Evolutionary conservation across 2,888 invertebrate genomes (phyloP), one percentile per base, ranked within the genome.

Genomic region (Conchocele bisecta): DNA sequence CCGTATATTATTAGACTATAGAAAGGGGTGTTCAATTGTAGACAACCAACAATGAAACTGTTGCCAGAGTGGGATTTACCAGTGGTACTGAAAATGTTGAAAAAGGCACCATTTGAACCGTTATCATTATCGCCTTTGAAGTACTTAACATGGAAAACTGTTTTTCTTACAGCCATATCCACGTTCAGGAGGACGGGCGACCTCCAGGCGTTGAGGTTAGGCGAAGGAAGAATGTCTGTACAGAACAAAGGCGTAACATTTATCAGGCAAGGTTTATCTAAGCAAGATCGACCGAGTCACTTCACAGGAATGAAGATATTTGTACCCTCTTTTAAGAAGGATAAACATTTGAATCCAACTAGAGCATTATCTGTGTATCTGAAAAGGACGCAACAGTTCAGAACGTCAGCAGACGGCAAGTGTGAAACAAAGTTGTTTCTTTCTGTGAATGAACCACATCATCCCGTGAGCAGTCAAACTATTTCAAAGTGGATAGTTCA

Each of bases 291-390:
- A 57, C 63, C 63, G n/a, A 42, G 26, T 17, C 69, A 57, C 44
- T 13, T 33, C 9, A 17, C 24, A 28, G 26, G 13, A 9, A n/a
- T n/a, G n/a, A 61, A 61, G 15, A 69, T 57, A 42, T 39, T 57
- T 44, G 42, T 69, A 15, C 69, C 69, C 28, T 7, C 39, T 20
- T 63, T 60, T 3, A 17, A 20, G 22, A 29, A 69, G 13, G 51
- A 69, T 29, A 69, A 53, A 28, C 26, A 26, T 7, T 22, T 69
- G 9, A 64, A 70, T 58, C 70, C 70, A 20, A 64, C 51, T 26
- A 22, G 66, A 6, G 46, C 46, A 9, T n/a, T 72, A 17, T 26
- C 24, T 5, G 44, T 53, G 37, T 72, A 66, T 17, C 24, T 66
- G 26, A 66, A 61, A 42, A 53, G 29, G 20, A 71, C 71, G n/a